Conservation (phyloP, 53 echinoderm and acorn worm genomes). For the Zoroaster sp. region DNA sequence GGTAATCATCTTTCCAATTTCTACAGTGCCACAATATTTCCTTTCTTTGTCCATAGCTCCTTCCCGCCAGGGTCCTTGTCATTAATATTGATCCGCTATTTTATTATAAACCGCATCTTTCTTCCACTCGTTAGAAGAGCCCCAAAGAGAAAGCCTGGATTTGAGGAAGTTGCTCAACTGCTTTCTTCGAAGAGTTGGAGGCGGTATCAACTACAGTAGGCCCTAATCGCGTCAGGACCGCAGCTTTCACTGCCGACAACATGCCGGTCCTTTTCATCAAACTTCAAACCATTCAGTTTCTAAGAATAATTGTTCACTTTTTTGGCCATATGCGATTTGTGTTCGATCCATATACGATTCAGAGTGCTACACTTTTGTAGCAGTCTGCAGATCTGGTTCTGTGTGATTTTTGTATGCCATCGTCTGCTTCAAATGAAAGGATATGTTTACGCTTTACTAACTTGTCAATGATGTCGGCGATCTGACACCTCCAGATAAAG, state of each 20-base stretch:
- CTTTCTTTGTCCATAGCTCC: background rate
- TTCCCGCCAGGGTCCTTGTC: background rate
- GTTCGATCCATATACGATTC: conserved; percentile 36
- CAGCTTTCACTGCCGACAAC: background rate
- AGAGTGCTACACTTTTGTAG: conserved; percentile 15
- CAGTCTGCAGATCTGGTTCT: background rate
- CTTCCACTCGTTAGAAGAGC: background rate
- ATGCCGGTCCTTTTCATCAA: background rate
- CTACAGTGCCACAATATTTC: background rate
- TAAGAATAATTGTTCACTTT: background rate
- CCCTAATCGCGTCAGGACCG: background rate
- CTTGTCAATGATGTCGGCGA: background rate
- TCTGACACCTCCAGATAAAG: background rate
- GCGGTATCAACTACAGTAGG: background rate
- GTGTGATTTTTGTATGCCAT: background rate
- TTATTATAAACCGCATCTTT: background rate
- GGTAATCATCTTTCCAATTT: background rate
- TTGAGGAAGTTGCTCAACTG: background rate
- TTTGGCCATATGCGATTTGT: background rate
- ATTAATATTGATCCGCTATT: background rate
- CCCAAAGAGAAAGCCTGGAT: background rate
- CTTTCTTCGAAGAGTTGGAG: background rate
- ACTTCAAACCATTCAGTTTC: background rate
- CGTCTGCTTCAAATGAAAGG: background rate
- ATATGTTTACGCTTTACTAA: background rate